Percentiles rank a stretch among this genome's conserved stretches.
These are phyloP conservation scores for Sinocyclocheilus rhinocerous DNA, from an alignment of 2,113 vertebrate species.

Conservation along the genomic window DNA sequence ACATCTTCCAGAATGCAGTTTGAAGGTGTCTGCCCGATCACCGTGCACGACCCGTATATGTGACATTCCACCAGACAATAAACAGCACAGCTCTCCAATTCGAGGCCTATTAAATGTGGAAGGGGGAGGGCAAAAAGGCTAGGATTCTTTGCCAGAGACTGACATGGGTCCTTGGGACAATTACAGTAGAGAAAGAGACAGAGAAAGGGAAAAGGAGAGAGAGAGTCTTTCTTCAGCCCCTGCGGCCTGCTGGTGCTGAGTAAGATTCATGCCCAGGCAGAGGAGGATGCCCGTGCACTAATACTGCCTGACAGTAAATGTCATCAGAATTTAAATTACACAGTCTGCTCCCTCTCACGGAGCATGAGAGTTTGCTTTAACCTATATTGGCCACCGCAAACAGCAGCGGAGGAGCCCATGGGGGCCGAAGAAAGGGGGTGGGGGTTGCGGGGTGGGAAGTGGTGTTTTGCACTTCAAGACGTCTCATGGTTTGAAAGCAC, in stretches of 20 bases:
- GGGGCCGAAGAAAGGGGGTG: conserved; percentile 52
- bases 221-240: conserved; percentile 67
- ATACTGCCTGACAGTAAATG: conserved; percentile 82
- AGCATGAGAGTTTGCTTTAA: conserved; percentile 76
- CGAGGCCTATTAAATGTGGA: conserved; percentile 15
- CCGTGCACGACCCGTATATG: conserved; percentile 48
- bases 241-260: conserved; percentile 75
- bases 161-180: conserved; percentile 62
- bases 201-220: conserved; percentile 23
- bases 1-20: conserved; percentile 12
- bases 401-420: conserved; percentile 59
- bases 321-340: conserved; percentile 83
- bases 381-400: conserved; percentile 74
- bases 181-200: conserved; percentile 67
- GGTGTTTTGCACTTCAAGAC: conserved; percentile 69
- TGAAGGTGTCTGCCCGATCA: conserved; percentile 47
- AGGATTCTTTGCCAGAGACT: conserved; percentile 64
- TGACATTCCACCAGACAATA: conserved; percentile 72
- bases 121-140: conserved; percentile 43
- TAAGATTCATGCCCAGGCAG: conserved; percentile 69
- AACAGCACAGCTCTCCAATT: conserved; percentile 51
- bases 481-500: conserved; percentile 68
- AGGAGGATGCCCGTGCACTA: conserved; percentile 73
- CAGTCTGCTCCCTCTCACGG: conserved; percentile 71
- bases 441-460: conserved; percentile 8